Evolutionary conservation across 1,140 invertebrate genomes (phyloP), one percentile per base, ranked within the genome.

Genomic region (Drosophila ercepeae): DNA sequence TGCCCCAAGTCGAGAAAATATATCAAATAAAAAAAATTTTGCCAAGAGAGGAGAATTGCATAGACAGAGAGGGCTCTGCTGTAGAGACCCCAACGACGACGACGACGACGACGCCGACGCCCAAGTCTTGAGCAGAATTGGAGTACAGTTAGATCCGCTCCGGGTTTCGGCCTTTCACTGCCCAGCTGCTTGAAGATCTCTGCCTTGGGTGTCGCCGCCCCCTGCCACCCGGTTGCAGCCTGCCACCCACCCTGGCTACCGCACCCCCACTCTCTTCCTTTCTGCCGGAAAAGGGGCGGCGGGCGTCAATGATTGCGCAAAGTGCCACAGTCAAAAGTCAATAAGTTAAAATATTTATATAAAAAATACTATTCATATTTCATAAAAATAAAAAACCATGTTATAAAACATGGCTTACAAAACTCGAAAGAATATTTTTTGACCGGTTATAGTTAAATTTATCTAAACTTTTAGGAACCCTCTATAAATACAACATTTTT

Each of bases 171-270:
- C 82, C 82, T 88, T 88, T 88, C 82, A 88, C 82, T 88, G 82
- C 77, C 82, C 82, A 88, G 68, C 82, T 82, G 73, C 79, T 67
- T 48, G 69, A 79, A 86, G 44, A 78, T 72, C 76, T 82, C 59
- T 46, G 76, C 52, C 71, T 67, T 65, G 61, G 76, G 81, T 79
- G 71, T 41, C 52, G 74, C 57, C 49, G 61, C 41, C 25, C 19
- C 55, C 21, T 13, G 42, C 21, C 21, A 0, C 11, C 13, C 25
- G 29, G 48, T 9, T 27, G 32, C 23, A 48, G 21, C 19, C 32
- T 39, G 42, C 36, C 32, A 48, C 34, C 14, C 55, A 48, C 27
- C 42, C 49, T 25, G 16, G 13, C 34, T 11, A 39, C 70, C 52
- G 21, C 39, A 55, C 44, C 46, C 59, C 60, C 34, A 25, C 34